Conservation (phyloP, 2,113 vertebrate genomes). For the Campylomormyrus numenius region DNA sequence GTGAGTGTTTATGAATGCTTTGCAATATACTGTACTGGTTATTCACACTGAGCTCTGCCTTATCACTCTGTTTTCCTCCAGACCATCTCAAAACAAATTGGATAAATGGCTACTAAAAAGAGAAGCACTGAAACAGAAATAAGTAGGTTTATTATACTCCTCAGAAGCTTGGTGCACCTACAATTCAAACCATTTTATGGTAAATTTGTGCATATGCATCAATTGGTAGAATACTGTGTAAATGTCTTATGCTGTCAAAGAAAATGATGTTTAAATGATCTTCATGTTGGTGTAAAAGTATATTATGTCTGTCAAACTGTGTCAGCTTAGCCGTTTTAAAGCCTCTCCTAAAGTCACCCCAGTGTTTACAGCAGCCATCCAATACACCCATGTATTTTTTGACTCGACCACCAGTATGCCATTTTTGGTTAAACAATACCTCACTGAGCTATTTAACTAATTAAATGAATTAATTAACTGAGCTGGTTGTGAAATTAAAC, state of each 20-base stretch:
- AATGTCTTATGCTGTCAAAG: background rate
- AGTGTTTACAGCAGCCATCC: background rate
- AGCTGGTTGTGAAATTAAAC: background rate
- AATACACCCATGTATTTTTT: background rate
- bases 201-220: background rate
- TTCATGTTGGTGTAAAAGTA: background rate
- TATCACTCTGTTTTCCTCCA: background rate
- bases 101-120: background rate
- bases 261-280: background rate
- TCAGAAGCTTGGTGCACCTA: background rate
- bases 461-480: background rate
- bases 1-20: background rate
- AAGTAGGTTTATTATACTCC: background rate
- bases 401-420: background rate
- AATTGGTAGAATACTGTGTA: background rate
- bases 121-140: background rate
- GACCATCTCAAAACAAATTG: background rate
- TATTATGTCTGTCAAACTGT: background rate
- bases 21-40: background rate
- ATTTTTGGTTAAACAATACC: background rate
- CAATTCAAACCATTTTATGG: background rate
- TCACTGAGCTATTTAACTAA: background rate
- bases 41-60: background rate
- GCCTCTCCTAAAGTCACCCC: background rate
- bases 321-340: background rate